Conservation (phyloP, 1,140 invertebrate species). For the Ceratosolen fusciceps region DNA sequence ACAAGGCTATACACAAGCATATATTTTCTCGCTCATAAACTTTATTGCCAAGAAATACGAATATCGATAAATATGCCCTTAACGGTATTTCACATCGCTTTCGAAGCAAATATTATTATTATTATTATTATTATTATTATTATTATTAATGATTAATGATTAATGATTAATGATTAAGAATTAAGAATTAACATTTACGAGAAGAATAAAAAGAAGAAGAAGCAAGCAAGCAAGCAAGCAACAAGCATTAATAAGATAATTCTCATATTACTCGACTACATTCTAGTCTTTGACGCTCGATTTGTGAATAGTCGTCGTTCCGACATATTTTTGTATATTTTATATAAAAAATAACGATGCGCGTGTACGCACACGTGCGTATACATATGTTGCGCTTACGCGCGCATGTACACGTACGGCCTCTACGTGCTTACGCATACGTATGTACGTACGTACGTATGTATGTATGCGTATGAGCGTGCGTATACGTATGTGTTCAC, state of each 20-base stretch:
- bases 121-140: conserved; percentile 38
- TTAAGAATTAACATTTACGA: no score
- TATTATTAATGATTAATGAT: conserved; percentile 35
- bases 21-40: no score
- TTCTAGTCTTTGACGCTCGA: conserved; percentile 60
- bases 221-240: conserved; percentile 44
- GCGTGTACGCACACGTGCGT: conserved; percentile 19
- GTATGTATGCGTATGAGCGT: background rate
- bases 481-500: no score
- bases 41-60: no score
- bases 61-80: conserved; percentile 21
- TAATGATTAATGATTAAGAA: conserved; percentile 41
- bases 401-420: background rate
- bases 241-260: conserved; percentile 53
- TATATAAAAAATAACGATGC: conserved; percentile 67
- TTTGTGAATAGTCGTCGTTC: conserved; percentile 70
- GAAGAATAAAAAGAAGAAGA: no score
- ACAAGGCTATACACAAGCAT: no score
- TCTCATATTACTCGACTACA: conserved; percentile 50
- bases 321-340: conserved; percentile 72
- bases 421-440: background rate
- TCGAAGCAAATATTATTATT: conserved; percentile 35
- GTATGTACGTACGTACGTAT: background rate
- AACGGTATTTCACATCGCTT: background rate
- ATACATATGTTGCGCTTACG: no score